Conservation (phyloP, 2,797 vertebrate species). For the Huso huso region DNA sequence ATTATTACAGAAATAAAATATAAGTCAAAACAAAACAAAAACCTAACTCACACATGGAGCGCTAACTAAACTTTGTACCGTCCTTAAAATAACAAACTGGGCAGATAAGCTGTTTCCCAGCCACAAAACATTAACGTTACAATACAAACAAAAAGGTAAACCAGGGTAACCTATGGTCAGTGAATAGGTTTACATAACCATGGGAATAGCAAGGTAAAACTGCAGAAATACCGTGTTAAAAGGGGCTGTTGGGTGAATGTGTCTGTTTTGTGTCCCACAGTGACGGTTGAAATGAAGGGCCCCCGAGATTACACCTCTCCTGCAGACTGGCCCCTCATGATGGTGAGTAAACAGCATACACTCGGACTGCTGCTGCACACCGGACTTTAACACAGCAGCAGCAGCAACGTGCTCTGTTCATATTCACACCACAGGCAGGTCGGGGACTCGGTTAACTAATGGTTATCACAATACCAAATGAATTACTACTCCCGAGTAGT, state of each 20-base stretch:
- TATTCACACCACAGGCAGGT: not conserved
- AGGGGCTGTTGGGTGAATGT: slow-evolving; percentile 17
- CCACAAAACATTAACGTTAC: too few species aligned
- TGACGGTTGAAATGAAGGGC: slow-evolving; percentile 84
- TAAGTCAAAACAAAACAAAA: too few species aligned
- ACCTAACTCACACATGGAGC: too few species aligned
- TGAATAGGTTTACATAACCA: too few species aligned
- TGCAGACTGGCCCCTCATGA: slow-evolving; percentile 90
- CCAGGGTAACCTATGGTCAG: too few species aligned
- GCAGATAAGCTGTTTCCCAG: too few species aligned
- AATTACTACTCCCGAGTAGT: not conserved
- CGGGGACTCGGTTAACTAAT: not conserved
- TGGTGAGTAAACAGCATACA: slow-evolving; percentile 62
- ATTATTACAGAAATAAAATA: too few species aligned
- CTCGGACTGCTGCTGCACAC: not conserved
- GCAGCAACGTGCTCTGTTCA: not conserved
- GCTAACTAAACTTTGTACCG: too few species aligned
- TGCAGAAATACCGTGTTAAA: too few species aligned
- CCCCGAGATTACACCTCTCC: slow-evolving; percentile 85
- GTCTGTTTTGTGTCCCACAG: slow-evolving; percentile 42
- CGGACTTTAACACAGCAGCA: not conserved
- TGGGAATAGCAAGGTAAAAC: too few species aligned
- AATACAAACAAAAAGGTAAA: too few species aligned
- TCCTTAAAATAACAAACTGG: too few species aligned
- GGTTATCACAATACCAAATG: not conserved